Evolutionary conservation across 2,888 invertebrate genomes (phyloP), one percentile per base, ranked within the genome.

Genomic region (Eupsilia transversa): DNA sequence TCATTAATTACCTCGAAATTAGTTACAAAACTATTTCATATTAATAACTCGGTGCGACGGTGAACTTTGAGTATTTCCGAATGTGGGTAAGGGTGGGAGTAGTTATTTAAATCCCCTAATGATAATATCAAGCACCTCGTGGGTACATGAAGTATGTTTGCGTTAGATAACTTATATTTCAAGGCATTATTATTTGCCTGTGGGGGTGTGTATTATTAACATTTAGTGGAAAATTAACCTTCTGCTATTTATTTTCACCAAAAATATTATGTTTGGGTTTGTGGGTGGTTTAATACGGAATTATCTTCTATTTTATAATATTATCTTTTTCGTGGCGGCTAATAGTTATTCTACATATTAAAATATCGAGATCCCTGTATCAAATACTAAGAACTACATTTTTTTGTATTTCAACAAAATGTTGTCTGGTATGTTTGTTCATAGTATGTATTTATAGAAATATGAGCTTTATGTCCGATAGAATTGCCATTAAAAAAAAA

Each of bases 1-100:
- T 65, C 73, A 80, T 80, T 82, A 87, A 86, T 80, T 86, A 82
- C 60, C 64, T 76, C 72, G 64, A 80, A 86, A 83, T 80, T 77
- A 73, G 75, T 87, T 86, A 67, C 77, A 78, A 76, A 86, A 88
- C 85, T 88, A 87, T 86, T 86, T 77, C 78, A 75, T 81, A 87
- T 83, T 85, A 87, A 88, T 85, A 79, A 83, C 81, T 79, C 68
- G n/a, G 61, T 57, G 46, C 60, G 77, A 72, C 75, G 73, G 60
- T 77, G 79, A 88, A 85, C 79, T 88, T 83, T 54, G 64, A 76
- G 76, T 65, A 83, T 72, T 73, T 86, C 79, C 77, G 82, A 69
- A 65, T 84, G 79, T 64, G 60, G 35, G 69, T 17, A 27, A 27
- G 72, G 71, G 75, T 57, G 67, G 78, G 23, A 41, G 54, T 49